A percentile compares a stretch with the other conserved stretches of the same genome.
These are phyloP conservation scores for Melanaphis sacchari DNA, from an alignment of 1,140 invertebrate genomes.

Conservation along the genomic window DNA sequence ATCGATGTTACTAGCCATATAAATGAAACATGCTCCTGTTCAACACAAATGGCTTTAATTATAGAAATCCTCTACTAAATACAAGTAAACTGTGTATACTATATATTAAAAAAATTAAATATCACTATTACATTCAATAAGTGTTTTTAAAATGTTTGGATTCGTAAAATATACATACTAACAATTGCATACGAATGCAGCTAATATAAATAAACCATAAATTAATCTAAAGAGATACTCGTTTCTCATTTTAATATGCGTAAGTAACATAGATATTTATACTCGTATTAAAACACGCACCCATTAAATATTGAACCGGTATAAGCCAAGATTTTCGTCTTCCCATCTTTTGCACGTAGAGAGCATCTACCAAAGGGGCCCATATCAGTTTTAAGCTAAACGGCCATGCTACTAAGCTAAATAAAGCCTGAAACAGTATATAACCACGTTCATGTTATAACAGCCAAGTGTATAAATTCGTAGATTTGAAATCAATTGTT, in stretches of 20 bases:
- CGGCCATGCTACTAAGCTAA: constrained; percentile 97
- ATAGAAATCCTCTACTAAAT: too few relatives aligned
- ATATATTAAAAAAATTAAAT: too few relatives aligned
- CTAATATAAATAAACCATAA: neutral
- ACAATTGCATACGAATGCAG: neutral
- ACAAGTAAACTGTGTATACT: too few relatives aligned
- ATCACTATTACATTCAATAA: too few relatives aligned
- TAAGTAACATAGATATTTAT: accelerated
- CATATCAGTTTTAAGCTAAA: constrained; percentile 97
- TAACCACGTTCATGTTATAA: neutral
- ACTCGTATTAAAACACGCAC: too few relatives aligned
- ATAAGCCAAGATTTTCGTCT: constrained; percentile 64
- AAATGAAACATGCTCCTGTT: constrained; percentile 1
- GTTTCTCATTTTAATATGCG: neutral
- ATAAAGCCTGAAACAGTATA: constrained; percentile 81
- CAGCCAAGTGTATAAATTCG: neutral
- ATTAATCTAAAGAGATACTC: neutral
- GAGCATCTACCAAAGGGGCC: constrained; percentile 96
- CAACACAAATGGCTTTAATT: neutral
- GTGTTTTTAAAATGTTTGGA: neutral
- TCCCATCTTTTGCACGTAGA: constrained; percentile 86
- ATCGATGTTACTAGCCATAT: neutral
- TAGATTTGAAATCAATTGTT: neutral
- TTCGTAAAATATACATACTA: neutral
- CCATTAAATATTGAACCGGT: constrained; percentile 86